Percentiles rank a stretch among this genome's conserved stretches.
Evolutionary conservation across 2,888 invertebrate genomes (phyloP).

Genomic region (Synergus itoensis): DNA sequence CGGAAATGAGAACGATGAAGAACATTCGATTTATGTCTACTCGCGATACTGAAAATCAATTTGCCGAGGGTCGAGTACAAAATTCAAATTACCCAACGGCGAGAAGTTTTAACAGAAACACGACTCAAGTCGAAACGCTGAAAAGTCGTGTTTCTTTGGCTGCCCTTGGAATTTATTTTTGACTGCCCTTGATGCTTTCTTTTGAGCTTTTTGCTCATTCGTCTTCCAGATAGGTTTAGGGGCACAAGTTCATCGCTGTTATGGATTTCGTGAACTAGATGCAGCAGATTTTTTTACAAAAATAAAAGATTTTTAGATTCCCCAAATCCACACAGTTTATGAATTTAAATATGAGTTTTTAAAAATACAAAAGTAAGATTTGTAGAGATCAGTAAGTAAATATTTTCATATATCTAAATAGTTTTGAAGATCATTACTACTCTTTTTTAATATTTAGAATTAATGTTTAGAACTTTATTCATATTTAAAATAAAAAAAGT

Average conservation of each 20-base stretch:
- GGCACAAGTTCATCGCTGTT: neutral
- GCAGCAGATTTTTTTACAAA: neutral
- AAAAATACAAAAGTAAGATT: neutral
- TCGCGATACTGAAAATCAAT: constrained; percentile 37
- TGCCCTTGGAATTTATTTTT: constrained; percentile 16
- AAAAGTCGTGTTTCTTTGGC: constrained; percentile 8
- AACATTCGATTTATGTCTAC: constrained; percentile 14
- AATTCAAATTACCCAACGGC: neutral
- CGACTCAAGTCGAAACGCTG: constrained; percentile 1
- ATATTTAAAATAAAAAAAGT: neutral
- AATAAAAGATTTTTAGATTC: neutral
- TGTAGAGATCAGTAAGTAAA: neutral
- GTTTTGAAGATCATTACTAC: neutral
- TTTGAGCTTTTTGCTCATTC: neutral
- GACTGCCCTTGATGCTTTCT: neutral
- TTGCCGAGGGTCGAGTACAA: constrained; percentile 16
- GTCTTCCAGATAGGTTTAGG: neutral
- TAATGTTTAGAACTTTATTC: neutral
- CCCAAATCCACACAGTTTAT: neutral
- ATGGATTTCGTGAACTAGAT: neutral
- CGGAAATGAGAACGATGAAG: constrained; percentile 34
- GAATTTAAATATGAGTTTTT: neutral
- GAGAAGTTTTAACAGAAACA: neutral
- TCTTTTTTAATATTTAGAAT: neutral
- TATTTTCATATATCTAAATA: neutral